Evolutionary conservation across 2,113 vertebrate genomes (phyloP), one percentile per base, ranked within the genome.

Genomic region (Myrmophylax atrothorax): DNA sequence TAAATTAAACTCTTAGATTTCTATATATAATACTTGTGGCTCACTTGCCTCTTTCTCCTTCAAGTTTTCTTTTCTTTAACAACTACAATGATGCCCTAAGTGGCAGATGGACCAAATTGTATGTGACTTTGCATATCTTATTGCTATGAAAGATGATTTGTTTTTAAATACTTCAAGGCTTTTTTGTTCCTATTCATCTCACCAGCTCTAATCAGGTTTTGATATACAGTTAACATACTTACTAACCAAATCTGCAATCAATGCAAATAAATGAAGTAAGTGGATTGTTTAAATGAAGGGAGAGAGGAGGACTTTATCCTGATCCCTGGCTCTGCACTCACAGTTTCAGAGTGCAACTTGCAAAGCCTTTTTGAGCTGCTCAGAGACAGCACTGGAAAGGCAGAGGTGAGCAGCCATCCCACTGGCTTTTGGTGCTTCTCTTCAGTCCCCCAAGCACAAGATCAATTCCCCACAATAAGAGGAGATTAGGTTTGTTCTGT

Each of bases 141-240:
- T 2, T 89, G 80, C 40, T 55, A 16, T 40, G 59, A 87, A 85
- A 87, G 74, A 53, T 79, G n/a, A 93, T 35, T 82, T 0, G 68
- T 87, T 89, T 94, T 64, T 26, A 73, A 78, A 60, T 62, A 68
- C 49, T 68, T 84, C 31, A 46, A 88, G 33, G 46, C 64, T 67
- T 68, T 67, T 93, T 83, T 83, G 55, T 74, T 91, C 46, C 72
- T 46, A 37, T 74, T 84, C 53, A 66, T 62, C 60, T 93, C 78
- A 68, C 49, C 74, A 87, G 44, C 53, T 79, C 23, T 68, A 69
- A 87, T 38, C 33, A 42, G 9, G 46, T 80, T 91, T 87, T 89
- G 59, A 77, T 68, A 58, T 9, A 69, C n/a, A 35, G 29, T 52
- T 82, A 91, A 75, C 49, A 58, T 4, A 26, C 24, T 53, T 56